Evolutionary conservation across 1,140 invertebrate genomes (phyloP).

Genomic region (Brachionus calyciflorus): DNA sequence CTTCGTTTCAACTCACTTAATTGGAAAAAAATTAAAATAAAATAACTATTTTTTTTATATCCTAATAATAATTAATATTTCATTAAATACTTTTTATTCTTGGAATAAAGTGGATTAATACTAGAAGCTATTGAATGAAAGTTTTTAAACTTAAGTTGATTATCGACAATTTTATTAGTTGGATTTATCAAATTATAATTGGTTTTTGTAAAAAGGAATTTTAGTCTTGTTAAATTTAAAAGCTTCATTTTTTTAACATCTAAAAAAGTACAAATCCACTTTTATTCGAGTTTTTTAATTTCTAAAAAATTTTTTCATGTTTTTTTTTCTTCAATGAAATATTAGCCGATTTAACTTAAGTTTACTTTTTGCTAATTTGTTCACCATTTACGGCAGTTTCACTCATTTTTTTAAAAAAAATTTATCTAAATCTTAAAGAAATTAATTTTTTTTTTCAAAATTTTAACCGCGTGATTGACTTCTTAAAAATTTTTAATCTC

Average conservation of each 20-base stretch:
- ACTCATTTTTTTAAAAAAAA: slow-evolving; percentile 22
- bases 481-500: no score
- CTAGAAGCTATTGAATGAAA: background rate
- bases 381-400: background rate
- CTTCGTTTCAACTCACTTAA: slow-evolving; percentile 84
- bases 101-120: slow-evolving; percentile 25
- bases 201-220: no score
- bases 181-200: no score
- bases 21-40: background rate
- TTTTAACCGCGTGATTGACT: background rate
- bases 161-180: no score
- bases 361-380: slow-evolving; percentile 23
- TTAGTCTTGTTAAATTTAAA: no score
- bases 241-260: no score
- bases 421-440: background rate
- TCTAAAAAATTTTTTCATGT: background rate
- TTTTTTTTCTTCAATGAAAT: background rate
- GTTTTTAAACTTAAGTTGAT: background rate
- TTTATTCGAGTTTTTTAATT: background rate
- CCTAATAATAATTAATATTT: background rate
- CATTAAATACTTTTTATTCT: slow-evolving; percentile 9
- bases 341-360: background rate
- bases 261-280: no score
- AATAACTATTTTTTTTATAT: no score
- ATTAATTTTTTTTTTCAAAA: background rate